Base-by-base conservation (phyloP, 1,140 invertebrate species). In the Neodiprion lecontei region DNA sequence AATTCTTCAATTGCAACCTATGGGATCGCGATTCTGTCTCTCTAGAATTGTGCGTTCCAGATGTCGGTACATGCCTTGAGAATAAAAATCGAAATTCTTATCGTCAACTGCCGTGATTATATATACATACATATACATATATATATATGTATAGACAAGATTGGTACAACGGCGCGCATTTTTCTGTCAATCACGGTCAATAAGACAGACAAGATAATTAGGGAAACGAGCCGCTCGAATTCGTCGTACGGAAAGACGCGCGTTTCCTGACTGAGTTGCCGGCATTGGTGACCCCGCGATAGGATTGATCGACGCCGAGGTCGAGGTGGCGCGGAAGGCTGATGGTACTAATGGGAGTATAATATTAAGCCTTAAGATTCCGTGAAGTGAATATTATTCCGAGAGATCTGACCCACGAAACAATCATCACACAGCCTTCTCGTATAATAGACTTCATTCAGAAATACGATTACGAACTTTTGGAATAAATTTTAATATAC, bases 381-480 rank as follows among this genome's bases (percentile, higher is more conserved):
- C 67, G 9, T 69, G 67, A 47, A 69, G 40, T 23, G 67, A 61
- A 61, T 61, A 61, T 61, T 61, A 61, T 61, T 61, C 53, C 67
- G 12, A 23, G 67, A 69, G 67, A 23, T 47, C 40, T 69, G 67
- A 69, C 67, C 67, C 67, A 23, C 67, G n/a, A 69, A 69, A 69
- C 67, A 69, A 69, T 69, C 67, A 69, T 69, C 11, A 21, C 17
- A 21, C 2, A 65, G 14, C 23, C 12, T 69, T 5, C 40, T 21
- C 67, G 23, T 23, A 69, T 47, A 69, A 69, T 69, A 69, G 67
- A 21, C 40, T 21, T 21, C 67, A 69, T 69, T 69, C 21, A 69
- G 67, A 69, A 10, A 8, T 21, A 9, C 53, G 53, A 61, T 40
- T 61, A 61, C 53, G 53, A 17, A 61, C 53, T 61, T 61, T 61